Percentiles rank a stretch among this genome's conserved stretches.
These are phyloP conservation scores for Cynopterus sphinx DNA, from an alignment of 2,797 vertebrate species.

Conservation along the genomic window DNA sequence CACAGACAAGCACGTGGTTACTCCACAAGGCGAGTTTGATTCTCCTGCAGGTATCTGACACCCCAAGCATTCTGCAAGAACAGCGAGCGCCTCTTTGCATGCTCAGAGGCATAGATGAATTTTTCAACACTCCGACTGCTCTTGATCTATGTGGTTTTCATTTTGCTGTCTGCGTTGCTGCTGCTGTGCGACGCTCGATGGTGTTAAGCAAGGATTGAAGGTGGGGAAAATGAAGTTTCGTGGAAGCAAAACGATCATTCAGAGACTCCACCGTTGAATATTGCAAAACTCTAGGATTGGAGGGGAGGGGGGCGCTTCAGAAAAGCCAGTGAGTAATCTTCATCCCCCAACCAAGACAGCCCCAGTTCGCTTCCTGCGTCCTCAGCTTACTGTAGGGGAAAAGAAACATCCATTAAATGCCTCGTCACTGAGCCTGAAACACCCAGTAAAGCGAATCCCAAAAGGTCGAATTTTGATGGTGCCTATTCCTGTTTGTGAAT, in stretches of 20 bases:
- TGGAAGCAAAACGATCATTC: slow-evolving; percentile 77
- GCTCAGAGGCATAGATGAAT: background rate
- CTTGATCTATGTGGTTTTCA: slow-evolving; percentile 60
- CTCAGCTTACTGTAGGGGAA: slow-evolving; percentile 46
- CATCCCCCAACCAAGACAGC: slow-evolving; percentile 51
- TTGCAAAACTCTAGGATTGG: slow-evolving; percentile 61
- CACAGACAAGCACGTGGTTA: background rate
- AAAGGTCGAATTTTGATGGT: background rate
- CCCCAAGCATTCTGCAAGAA: background rate
- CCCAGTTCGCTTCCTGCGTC: background rate
- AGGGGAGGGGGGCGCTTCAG: slow-evolving; percentile 49
- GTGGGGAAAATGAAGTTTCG: slow-evolving; percentile 73
- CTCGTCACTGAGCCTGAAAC: slow-evolving; percentile 9
- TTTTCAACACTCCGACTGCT: slow-evolving; percentile 24
- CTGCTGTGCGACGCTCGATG: slow-evolving; percentile 51
- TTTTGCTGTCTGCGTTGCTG: slow-evolving; percentile 66
- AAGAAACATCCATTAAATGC: background rate
- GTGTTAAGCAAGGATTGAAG: slow-evolving; percentile 53
- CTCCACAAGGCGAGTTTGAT: background rate
- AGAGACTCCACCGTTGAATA: slow-evolving; percentile 74
- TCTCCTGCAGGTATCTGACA: slow-evolving; percentile 32
- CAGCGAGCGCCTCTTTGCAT: background rate
- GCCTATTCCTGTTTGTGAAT: background rate
- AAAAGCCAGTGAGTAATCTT: slow-evolving; percentile 47
- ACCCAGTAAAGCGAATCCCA: slow-evolving; percentile 46